Percentiles rank a stretch among this genome's conserved stretches.
Conservation (phyloP, 37 sponge, comb jelly and placozoan genomes). For the Halichondria panicea region DNA sequence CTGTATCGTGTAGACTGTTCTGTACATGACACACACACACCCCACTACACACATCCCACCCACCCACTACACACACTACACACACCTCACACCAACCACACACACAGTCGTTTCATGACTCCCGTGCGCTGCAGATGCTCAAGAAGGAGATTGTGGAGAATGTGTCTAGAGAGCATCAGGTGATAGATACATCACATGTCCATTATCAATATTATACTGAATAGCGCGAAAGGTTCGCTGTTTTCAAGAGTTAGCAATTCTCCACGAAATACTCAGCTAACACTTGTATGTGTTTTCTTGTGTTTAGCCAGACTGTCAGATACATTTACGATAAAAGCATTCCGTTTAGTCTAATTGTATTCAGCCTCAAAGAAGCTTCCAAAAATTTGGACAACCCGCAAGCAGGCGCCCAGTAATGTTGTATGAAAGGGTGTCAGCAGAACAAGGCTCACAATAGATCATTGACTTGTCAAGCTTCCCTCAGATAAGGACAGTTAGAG, state of each 20-base stretch:
- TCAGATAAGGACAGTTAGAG: slow-evolving; percentile 61
- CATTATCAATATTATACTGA: not conserved
- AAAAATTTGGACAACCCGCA: slow-evolving; percentile 53
- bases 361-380: slow-evolving; percentile 14
- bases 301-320: not conserved
- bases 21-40: not conserved
- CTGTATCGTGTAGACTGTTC: not conserved
- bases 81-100: not conserved
- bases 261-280: not conserved
- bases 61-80: not conserved
- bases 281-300: not conserved
- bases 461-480: slow-evolving; percentile 51
- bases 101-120: slow-evolving; percentile 43
- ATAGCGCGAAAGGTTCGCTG: not conserved
- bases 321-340: not conserved
- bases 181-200: not conserved
- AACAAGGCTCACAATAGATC: slow-evolving; percentile 61
- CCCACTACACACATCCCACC: not conserved
- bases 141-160: slow-evolving; percentile 23
- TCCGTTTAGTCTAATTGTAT: not conserved
- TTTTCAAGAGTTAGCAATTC: not conserved
- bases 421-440: slow-evolving; percentile 58
- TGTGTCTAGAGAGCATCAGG: slow-evolving; percentile 14
- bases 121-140: slow-evolving; percentile 29
- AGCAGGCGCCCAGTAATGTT: slow-evolving; percentile 21